These are phyloP conservation scores for Drosophila anomelani DNA, from an alignment of 2,888 invertebrate genomes.

Conservation along the genomic window DNA sequence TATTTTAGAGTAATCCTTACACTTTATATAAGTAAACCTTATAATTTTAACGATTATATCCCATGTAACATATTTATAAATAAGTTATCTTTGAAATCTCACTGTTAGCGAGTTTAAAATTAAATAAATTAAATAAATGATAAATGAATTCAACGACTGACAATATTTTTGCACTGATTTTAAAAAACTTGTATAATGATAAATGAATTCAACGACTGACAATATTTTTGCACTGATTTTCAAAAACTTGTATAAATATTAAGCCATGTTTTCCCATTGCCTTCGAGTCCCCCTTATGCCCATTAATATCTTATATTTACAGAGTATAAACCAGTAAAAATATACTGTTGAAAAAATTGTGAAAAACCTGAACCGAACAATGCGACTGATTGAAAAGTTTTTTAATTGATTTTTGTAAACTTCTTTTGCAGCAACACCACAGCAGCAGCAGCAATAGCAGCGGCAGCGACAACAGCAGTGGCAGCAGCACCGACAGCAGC, in stretches of 20 bases:
- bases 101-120: too few relatives aligned
- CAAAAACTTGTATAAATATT: background rate
- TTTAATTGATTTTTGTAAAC: constrained; percentile 82
- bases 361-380: constrained; percentile 63
- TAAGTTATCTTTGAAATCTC: background rate
- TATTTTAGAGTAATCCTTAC: too few relatives aligned
- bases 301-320: background rate
- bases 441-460: constrained; percentile 14
- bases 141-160: too few relatives aligned
- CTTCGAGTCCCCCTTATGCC: background rate
- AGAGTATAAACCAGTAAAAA: constrained; percentile 18
- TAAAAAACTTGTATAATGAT: background rate
- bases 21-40: too few relatives aligned
- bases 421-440: constrained; percentile 50
- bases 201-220: too few relatives aligned
- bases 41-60: too few relatives aligned
- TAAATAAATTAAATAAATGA: too few relatives aligned
- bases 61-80: too few relatives aligned
- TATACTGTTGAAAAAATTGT: constrained; percentile 20
- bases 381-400: constrained; percentile 81
- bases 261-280: background rate
- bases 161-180: background rate
- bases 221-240: background rate
- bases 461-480: constrained; percentile 9
- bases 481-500: constrained; percentile 7